Conservation (phyloP, 2,888 invertebrate species). For the Girardia tigrina region DNA sequence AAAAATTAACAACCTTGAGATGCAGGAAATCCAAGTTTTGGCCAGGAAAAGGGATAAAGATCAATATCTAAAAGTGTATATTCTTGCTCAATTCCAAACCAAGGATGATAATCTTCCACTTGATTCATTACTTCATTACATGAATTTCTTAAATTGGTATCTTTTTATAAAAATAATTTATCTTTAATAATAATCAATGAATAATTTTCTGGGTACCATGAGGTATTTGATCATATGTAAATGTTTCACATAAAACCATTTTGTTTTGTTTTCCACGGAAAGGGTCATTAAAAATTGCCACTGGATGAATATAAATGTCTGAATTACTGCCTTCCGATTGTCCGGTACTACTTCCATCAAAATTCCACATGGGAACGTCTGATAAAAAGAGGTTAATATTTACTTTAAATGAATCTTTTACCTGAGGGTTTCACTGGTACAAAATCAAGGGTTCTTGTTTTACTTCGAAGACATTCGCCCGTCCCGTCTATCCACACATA, state of each 20-base stretch:
- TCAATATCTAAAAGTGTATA: slow-evolving; percentile 53
- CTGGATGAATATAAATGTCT: slow-evolving; percentile 75
- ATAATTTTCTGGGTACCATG: too few species aligned
- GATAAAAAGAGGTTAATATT: background rate
- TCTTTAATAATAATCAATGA: background rate
- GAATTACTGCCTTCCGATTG: slow-evolving; percentile 52
- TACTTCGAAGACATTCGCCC: slow-evolving; percentile 42
- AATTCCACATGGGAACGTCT: slow-evolving; percentile 53
- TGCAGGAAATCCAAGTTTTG: slow-evolving; percentile 47
- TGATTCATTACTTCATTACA: slow-evolving; percentile 31
- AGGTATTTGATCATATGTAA: slow-evolving; percentile 26
- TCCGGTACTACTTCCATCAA: slow-evolving; percentile 52
- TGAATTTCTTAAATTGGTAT: background rate
- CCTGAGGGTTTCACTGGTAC: slow-evolving; percentile 41
- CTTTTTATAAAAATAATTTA: background rate
- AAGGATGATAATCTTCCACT: slow-evolving; percentile 42
- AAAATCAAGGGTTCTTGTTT: slow-evolving; percentile 43
- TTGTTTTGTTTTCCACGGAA: slow-evolving; percentile 77
- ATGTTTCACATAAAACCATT: slow-evolving; percentile 70
- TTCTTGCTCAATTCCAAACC: slow-evolving; percentile 56
- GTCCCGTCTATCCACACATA: slow-evolving; percentile 49
- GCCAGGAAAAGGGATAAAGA: slow-evolving; percentile 50
- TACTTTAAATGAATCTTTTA: background rate
- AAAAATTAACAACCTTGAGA: too few species aligned
- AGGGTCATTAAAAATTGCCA: slow-evolving; percentile 82